These are phyloP conservation scores for Yasuhikotakia modesta DNA, from an alignment of 2,797 vertebrate genomes.

Conservation along the genomic window DNA sequence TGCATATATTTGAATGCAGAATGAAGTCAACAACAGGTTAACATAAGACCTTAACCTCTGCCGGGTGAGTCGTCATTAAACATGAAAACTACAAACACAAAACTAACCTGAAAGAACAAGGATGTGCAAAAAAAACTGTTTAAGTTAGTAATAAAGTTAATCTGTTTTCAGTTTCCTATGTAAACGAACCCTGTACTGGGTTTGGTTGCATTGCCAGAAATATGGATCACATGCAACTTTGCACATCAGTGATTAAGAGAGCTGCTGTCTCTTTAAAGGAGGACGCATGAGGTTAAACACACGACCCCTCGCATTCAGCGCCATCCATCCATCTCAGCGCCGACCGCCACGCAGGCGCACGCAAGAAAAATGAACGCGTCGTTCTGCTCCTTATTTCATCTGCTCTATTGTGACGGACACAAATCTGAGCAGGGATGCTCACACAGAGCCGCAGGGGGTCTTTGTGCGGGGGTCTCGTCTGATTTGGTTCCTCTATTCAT, in stretches of 20 bases:
- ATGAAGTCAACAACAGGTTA: slow-evolving; percentile 31
- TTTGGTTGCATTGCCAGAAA: background rate
- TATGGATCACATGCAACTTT: background rate
- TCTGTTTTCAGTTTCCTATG: too few relatives aligned
- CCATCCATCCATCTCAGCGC: slow-evolving; percentile 77
- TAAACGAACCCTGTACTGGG: background rate
- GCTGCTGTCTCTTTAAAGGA: slow-evolving; percentile 22
- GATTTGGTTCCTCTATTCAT: slow-evolving; percentile 83
- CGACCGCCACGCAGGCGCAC: slow-evolving; percentile 65
- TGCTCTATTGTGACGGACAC: slow-evolving; percentile 79
- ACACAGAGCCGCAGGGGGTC: slow-evolving; percentile 76
- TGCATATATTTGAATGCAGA: slow-evolving; percentile 3
- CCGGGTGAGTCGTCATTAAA: background rate
- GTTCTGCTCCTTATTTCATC: slow-evolving; percentile 82
- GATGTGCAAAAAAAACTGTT: background rate
- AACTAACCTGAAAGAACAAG: background rate
- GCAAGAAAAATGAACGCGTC: slow-evolving; percentile 75
- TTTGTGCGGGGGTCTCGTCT: slow-evolving; percentile 81
- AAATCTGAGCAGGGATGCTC: slow-evolving; percentile 82
- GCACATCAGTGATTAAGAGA: slow-evolving; percentile 9
- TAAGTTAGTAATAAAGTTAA: too few relatives aligned
- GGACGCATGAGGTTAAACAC: slow-evolving; percentile 73
- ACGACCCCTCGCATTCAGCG: slow-evolving; percentile 79
- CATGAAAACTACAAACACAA: background rate
- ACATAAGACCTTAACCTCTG: slow-evolving; percentile 24